Base-by-base conservation (phyloP, 2,797 vertebrate species). In the Masticophis lateralis region DNA sequence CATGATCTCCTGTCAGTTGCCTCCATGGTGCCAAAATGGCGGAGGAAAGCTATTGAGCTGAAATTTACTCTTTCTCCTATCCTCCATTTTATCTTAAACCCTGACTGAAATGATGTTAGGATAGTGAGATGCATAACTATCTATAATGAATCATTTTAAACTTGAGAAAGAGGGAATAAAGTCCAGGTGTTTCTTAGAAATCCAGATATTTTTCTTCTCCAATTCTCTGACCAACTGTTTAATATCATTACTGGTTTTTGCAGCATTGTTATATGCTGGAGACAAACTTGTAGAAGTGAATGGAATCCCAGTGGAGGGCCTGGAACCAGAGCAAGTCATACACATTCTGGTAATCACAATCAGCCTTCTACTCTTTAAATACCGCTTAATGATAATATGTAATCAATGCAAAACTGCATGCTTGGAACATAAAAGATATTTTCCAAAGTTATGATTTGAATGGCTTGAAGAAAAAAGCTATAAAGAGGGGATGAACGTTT, bases 271-370 rank as follows among this genome's bases (percentile, higher is more conserved):
- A 27, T 99, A 98, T 63, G 99, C 99, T 20, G 99, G 99, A 37
- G 99, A 99, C 98, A 98, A 98, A 95, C 96, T 99, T 95, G 97
- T 99, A 5, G 99, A 99, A 97, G 99, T 99, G 90, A 99, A 99
- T 1, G 98, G 99, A 25, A 98, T 99, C 96, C 97, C 98, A 1
- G 98, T 99, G 55, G 98, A 98, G 16, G 99, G 99, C 43, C 97
- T 99, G 97, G 98, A 99, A 89, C 99, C 99, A 2, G 99, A 99
- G 94, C 98, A 99, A 97, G 98, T 99, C 60, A 99, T 99, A 96
- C 98, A 98, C 92, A 98, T 99, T 86, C 98, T 99, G 98, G 99
- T 99, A 97, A 47, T 60, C 5, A 74, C 55, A 90, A 92, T 7
- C 55, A 69, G n/a, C 8, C n/a, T 59, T 90, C 27, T 59, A 63